Conservation (phyloP, 2,888 invertebrate species). For the Thecocarcelia acutangulata region DNA sequence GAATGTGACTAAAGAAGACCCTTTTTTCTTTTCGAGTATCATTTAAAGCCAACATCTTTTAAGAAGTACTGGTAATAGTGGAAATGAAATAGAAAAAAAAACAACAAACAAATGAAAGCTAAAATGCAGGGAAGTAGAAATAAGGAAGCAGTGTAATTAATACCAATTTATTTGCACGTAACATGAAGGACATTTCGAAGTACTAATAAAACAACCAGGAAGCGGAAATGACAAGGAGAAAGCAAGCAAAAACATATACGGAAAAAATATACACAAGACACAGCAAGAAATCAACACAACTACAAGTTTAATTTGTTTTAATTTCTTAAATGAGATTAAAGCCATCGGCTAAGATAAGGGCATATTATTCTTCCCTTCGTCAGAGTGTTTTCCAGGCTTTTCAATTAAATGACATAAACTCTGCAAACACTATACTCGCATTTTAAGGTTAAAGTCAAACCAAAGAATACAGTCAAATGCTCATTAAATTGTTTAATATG, state of each 20-base stretch:
- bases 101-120: too few relatives aligned
- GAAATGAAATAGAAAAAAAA: conserved; percentile 18
- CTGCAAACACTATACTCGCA: conserved; percentile 26
- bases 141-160: conserved; percentile 64
- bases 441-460: conserved; percentile 23
- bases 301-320: conserved; percentile 58
- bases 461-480: neutral
- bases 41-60: conserved; percentile 21
- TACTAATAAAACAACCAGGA: conserved; percentile 26
- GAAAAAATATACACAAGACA: conserved; percentile 2
- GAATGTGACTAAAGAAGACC: neutral
- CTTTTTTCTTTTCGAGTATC: conserved; percentile 2
- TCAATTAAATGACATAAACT: conserved; percentile 43
- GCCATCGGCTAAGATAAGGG: conserved; percentile 58
- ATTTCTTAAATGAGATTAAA: conserved; percentile 59
- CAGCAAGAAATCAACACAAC: conserved; percentile 7
- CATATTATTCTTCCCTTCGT: conserved; percentile 31
- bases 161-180: conserved; percentile 66
- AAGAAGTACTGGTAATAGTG: neutral
- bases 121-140: conserved; percentile 16
- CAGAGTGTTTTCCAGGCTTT: conserved; percentile 7
- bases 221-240: conserved; percentile 42
- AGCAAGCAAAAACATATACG: neutral
- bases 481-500: neutral
- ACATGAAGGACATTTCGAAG: conserved; percentile 57